Evolutionary conservation across 2,888 invertebrate species (phyloP), one percentile per base, ranked within the genome.

Genomic region (Polydrusus cervinus): DNA sequence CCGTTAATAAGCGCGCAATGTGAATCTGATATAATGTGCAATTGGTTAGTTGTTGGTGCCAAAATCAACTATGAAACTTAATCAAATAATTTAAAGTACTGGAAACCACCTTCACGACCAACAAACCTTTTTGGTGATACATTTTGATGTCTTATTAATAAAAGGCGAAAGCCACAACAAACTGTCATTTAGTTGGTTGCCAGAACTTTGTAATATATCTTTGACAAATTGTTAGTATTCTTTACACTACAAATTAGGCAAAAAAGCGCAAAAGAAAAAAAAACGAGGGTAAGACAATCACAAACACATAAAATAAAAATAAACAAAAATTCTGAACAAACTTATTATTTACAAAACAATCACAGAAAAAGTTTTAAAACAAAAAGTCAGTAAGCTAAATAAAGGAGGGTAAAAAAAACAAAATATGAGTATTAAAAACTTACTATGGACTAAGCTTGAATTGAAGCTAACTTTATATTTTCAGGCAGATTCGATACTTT

Each of bases 261-360:
- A 51, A 13, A 66, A 66, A 55, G 40, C 20, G 49, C 45, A 34
- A 49, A 49, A 51, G 14, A 49, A 68, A 60, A 69, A 25, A 60
- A 69, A 74, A 55, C 51, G 64, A 79, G 79, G 65, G 62, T 76
- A 68, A 79, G 78, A 82, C 81, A 53, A 78, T 66, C 81, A 82
- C 82, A 81, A 79, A 81, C 80, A 81, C 74, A 78, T 71, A 82
- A 81, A 81, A 80, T 80, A 80, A 81, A 80, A 80, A 77, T 67
- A 75, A 45, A 53, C 65, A 60, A 65, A 74, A 68, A 72, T 47
- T 51, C 20, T 71, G 16, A 51, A 20, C n/a, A 62, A 57, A 66
- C 38, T 65, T 55, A 53, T 64, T 66, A 60, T 61, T 45, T 49
- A 34, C 55, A 66, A 60, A 55, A 61, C 38, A 71, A 76, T 43